phyloP scores from a whole-genome alignment of 2,113 vertebrate species.

The Antigone vipio region DNA sequence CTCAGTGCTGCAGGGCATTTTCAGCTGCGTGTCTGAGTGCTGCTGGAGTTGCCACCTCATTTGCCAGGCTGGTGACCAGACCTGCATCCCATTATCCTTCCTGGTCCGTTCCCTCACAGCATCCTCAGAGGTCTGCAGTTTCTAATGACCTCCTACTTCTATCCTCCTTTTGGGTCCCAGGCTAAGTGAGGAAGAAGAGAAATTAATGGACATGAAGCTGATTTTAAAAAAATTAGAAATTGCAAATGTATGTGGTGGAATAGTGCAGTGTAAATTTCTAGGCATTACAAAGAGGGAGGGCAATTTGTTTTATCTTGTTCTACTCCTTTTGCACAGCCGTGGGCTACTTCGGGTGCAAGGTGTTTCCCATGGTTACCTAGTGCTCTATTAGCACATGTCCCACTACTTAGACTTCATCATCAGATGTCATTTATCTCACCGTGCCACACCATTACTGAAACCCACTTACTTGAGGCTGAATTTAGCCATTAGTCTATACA shows the following conservation, averaged over 20 bases:
- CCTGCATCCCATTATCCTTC: neutral
- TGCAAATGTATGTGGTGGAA: neutral
- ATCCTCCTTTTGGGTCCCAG: neutral
- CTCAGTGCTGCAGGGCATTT: slow-evolving; percentile 37
- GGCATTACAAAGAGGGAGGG: neutral
- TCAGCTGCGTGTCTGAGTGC: neutral
- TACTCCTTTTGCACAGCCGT: neutral
- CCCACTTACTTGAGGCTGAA: neutral
- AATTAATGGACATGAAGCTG: neutral
- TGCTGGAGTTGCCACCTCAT: slow-evolving; percentile 35
- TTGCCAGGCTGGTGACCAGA: slow-evolving; percentile 23
- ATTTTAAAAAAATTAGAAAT: neutral
- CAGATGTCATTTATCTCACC: neutral
- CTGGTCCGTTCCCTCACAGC: neutral
- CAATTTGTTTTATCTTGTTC: neutral
- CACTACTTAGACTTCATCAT: neutral
- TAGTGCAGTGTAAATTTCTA: neutral
- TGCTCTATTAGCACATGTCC: neutral
- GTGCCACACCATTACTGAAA: neutral
- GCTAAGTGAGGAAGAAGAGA: neutral
- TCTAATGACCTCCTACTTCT: neutral
- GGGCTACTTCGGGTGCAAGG: neutral
- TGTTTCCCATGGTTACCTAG: neutral
- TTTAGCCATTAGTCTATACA: neutral
- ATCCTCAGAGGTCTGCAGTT: neutral